These are phyloP conservation scores for Procambarus virginalis DNA, from an alignment of 1,140 invertebrate species.

Conservation along the genomic window DNA sequence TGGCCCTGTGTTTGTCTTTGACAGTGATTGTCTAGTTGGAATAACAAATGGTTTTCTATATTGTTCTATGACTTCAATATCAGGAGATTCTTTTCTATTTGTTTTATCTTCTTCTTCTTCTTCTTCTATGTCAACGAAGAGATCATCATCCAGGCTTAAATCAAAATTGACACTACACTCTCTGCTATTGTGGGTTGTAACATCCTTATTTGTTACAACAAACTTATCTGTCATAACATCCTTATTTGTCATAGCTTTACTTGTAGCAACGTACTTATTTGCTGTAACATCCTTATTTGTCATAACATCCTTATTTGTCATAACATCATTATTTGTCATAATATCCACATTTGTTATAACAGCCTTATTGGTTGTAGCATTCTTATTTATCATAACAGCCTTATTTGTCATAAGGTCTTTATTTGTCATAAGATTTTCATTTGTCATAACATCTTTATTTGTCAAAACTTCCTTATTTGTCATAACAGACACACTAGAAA, in stretches of 20 bases:
- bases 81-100: no score
- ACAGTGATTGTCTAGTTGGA: background rate
- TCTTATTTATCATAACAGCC: background rate
- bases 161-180: background rate
- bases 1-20: background rate
- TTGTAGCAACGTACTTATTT: background rate
- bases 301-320: background rate
- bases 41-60: no score
- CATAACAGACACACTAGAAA: background rate
- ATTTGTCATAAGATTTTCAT: background rate
- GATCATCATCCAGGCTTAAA: slow-evolving; percentile 38
- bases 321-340: background rate
- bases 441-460: background rate
- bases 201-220: background rate
- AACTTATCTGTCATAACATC: background rate
- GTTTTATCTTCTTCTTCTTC: background rate
- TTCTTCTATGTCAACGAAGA: slow-evolving; percentile 26
- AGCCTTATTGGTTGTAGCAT: background rate
- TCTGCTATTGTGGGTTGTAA: background rate
- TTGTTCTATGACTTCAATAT: no score
- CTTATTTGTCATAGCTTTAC: background rate
- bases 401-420: background rate
- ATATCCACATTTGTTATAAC: no score
- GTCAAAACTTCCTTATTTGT: background rate
- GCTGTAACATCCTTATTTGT: background rate